Base-by-base conservation (phyloP, 1,140 invertebrate species). In the Drosophila sp. region DNA sequence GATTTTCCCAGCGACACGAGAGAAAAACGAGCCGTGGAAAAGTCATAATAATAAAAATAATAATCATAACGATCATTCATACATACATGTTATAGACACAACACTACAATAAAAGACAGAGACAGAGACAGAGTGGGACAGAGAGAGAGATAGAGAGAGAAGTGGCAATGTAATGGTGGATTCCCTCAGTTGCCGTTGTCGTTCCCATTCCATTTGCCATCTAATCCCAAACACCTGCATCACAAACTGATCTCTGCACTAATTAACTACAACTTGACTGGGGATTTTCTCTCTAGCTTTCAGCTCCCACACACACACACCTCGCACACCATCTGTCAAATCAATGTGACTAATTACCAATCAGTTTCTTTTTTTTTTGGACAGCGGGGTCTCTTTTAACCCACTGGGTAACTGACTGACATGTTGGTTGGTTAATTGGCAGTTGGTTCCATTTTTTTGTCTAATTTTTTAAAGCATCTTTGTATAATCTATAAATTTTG, bases 261-360 rank as follows among this genome's bases (percentile, higher is more conserved):
- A 70, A 69, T 76, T 76, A 76, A 63, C 23, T 35, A n/a, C 56
- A 23, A 23, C 56, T 17, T 7, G 2, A 23, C 29, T 35, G 5
- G 32, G 23, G 35, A 57, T 10, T 29, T 32, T 4, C 35, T 25
- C n/a, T 35, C 40, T 6, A 32, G 35, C 3, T 11, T 11, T 1
- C 6, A 61, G 44, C 5, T 47, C 44, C 23, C 23, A 33, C 35
- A 54, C 0, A 32, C 3, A 50, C 23, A 60, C 54, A 55, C 32
- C 61, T 56, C 65, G 11, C 66, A 66, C 54, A 60, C 63, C 23
- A 74, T 70, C 66, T 80, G 81, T 84, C 78, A 84, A 84, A 78
- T 86, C 70, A 64, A 68, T 50, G 25, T 7, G 87, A 82, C 82
- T 85, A 85, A 85, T 85, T 71, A 87, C 83, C 80, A 85, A 86